Evolutionary conservation across 1,140 invertebrate species (phyloP).

Genomic region (Melipona quadrifasciata): DNA sequence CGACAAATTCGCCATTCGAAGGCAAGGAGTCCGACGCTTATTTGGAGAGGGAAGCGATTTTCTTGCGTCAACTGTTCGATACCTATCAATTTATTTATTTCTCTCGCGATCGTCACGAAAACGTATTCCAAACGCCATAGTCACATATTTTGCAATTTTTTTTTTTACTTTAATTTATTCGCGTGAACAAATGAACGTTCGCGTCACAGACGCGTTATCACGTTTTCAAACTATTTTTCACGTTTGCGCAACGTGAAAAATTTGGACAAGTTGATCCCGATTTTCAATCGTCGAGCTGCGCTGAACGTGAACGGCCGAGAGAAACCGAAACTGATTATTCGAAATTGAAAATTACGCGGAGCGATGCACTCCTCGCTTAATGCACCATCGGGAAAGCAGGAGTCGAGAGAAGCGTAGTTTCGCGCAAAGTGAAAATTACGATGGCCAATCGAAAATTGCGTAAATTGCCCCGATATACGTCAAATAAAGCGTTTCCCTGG

Average conservation of each 20-base stretch:
- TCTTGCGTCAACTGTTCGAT: not conserved
- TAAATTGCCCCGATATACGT: not conserved
- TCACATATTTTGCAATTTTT: too few relatives aligned
- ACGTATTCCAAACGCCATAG: not conserved
- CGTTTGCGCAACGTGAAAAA: not conserved
- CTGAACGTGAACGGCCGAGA: not conserved
- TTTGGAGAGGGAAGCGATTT: not conserved
- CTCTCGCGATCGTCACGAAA: not conserved
- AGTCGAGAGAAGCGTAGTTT: not conserved
- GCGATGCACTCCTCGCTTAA: not conserved
- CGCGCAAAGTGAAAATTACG: not conserved
- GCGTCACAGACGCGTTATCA: too few relatives aligned
- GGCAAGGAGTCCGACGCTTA: not conserved
- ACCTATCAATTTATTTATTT: not conserved
- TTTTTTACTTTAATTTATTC: too few relatives aligned
- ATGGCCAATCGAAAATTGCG: not conserved
- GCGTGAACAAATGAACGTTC: too few relatives aligned
- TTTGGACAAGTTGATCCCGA: not conserved
- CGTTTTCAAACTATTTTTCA: too few relatives aligned
- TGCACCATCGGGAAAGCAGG: not conserved
- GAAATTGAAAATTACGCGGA: slow-evolving; percentile 12
- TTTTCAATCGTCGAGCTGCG: not conserved
- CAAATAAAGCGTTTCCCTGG: not conserved
- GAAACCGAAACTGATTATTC: not conserved
- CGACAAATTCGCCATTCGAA: not conserved